Conservation (phyloP, 2,888 invertebrate genomes). For the Leuctra nigra region DNA sequence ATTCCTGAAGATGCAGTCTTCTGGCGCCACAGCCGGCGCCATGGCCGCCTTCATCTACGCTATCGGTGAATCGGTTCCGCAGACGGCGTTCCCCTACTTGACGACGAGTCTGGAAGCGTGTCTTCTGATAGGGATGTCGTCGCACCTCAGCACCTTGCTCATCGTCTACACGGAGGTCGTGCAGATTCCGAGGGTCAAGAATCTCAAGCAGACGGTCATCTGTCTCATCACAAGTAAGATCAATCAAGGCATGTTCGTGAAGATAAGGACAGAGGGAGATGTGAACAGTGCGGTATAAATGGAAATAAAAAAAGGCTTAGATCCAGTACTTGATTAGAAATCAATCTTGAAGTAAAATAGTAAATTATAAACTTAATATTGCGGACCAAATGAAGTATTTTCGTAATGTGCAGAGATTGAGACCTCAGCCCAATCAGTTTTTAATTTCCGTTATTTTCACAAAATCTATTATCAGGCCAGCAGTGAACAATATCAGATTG, state of each 20-base stretch:
- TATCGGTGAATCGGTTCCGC: conserved; percentile 37
- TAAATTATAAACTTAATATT: no score
- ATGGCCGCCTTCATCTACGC: conserved; percentile 49
- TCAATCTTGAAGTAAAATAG: no score
- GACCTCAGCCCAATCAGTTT: no score
- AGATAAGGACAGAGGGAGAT: no score
- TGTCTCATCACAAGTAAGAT: conserved; percentile 56
- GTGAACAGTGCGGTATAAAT: no score
- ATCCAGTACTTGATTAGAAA: no score
- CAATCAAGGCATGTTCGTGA: not conserved
- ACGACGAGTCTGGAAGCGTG: conserved; percentile 56
- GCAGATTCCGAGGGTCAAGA: conserved; percentile 43
- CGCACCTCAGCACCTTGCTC: conserved; percentile 62
- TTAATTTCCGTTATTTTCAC: no score
- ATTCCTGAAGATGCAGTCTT: conserved; percentile 62
- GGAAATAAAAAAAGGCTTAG: no score
- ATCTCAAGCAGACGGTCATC: conserved; percentile 57
- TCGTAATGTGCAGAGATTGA: no score
- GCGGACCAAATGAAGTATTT: no score
- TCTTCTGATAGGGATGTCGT: conserved; percentile 60
- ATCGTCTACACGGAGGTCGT: conserved; percentile 64
- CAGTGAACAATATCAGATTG: no score
- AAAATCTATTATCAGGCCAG: no score
- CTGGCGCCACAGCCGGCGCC: conserved; percentile 60
- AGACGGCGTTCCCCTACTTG: conserved; percentile 52